Evolutionary conservation across 2,888 invertebrate genomes (phyloP), one percentile per base, ranked within the genome.

Genomic region (Xestia rhomboidea): DNA sequence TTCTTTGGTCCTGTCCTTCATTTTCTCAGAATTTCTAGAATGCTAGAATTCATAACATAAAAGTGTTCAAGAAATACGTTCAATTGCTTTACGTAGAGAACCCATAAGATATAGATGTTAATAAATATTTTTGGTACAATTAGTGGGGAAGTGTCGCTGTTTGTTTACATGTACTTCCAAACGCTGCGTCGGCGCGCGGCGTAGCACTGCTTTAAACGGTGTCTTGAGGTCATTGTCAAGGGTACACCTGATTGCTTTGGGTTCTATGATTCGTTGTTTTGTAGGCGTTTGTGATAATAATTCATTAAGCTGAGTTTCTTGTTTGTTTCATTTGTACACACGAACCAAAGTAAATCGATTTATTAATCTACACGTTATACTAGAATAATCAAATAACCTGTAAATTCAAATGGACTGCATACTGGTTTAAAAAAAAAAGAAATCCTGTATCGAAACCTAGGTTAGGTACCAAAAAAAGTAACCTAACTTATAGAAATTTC

Each of bases 171-270:
- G 34, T 79, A 49, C 54, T 62, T 46, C 67, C 41, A 63, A 54
- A 54, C 46, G 18, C 15, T 69, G 86, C 66, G 86, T 70, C 18
- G 86, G 82, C 76, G 82, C 68, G 67, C 18, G 86, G 82, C 76
- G 82, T 64, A 64, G 68, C 44, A 27, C 51, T 21, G 27, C 62
- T 57, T 11, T 10, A 60, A 67, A 38, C 13, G 57, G 62, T 67
- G 86, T 66, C 24, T 54, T 67, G 85, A 75, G 85, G 75, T 75
- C 86, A 85, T 62, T 82, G 69, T 34, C 82, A 82, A 82, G 86
- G 76, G 30, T 68, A 38, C 24, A 21, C 27, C 10, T 46, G 18
- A 24, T 41, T 62, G 30, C 15, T 66, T 79, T 79, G 30, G 10
- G 21, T 34, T 54, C 30, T 38, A 38, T 51, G 11, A 41, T 41